phyloP scores from a whole-genome alignment of 2,888 invertebrate genomes.

The Drosophila paucipuncta region DNA sequence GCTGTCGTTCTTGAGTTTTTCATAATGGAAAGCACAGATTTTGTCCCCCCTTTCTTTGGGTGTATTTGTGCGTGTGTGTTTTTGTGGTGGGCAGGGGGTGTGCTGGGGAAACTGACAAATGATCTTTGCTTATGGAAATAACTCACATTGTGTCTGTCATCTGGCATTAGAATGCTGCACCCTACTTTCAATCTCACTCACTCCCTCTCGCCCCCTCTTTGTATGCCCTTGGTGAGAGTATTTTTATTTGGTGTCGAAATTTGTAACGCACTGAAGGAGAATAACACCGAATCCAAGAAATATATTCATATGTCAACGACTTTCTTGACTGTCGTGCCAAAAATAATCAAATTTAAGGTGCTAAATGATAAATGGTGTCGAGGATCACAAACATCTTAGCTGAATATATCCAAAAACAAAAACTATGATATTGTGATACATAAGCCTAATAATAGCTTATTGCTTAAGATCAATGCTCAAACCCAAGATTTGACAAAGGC shows the following conservation, averaged over 20 bases:
- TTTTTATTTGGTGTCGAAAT: slow-evolving; percentile 1
- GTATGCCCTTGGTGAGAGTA: background rate
- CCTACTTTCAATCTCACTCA: background rate
- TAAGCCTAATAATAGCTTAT: background rate
- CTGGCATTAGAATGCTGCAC: slow-evolving; percentile 6
- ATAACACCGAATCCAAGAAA: background rate
- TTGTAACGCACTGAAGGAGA: background rate
- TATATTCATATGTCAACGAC: background rate
- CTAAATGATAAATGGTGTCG: background rate
- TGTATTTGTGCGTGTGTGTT: background rate
- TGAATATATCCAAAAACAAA: background rate
- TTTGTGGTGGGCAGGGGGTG: background rate
- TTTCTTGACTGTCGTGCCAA: background rate
- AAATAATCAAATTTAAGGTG: background rate
- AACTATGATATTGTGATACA: too few relatives aligned
- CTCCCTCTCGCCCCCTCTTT: background rate
- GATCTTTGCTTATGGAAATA: slow-evolving; percentile 68
- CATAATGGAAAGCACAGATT: slow-evolving; percentile 60
- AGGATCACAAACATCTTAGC: background rate
- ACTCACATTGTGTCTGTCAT: slow-evolving; percentile 39
- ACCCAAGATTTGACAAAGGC: too few relatives aligned
- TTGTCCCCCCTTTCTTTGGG: slow-evolving; percentile 4
- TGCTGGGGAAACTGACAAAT: slow-evolving; percentile 60
- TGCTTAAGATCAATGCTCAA: background rate
- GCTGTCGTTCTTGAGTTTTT: slow-evolving; percentile 46